These are phyloP conservation scores for Strongylocentrotus purpuratus DNA, from an alignment of 35 echinoderm and acorn worm genomes.

Conservation along the genomic window DNA sequence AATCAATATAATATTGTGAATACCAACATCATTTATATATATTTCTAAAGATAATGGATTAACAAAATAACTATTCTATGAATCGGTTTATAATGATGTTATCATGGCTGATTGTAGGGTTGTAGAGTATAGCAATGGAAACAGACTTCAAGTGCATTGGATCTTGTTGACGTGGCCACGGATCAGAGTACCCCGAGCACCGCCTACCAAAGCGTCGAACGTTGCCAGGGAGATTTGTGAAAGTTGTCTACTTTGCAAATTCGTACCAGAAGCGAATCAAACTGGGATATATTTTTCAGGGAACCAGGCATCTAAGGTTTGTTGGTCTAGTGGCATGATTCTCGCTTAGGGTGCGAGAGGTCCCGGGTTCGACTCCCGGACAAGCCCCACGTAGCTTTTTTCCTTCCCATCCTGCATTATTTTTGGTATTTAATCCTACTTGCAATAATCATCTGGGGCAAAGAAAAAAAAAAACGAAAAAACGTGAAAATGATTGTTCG, in stretches of 20 bases:
- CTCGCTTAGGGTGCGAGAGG: slow-evolving; percentile 92
- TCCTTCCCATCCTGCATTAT: neutral
- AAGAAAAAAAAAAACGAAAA: no score
- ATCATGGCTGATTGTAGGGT: neutral
- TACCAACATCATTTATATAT: no score
- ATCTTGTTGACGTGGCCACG: neutral
- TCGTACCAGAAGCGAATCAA: neutral
- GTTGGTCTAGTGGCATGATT: slow-evolving; percentile 94
- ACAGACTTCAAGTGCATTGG: neutral
- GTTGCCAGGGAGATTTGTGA: neutral
- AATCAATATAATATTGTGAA: no score
- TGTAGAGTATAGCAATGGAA: neutral
- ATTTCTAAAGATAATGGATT: neutral
- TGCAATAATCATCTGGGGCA: no score
- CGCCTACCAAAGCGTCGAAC: neutral
- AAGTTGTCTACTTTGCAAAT: neutral
- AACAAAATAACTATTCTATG: neutral
- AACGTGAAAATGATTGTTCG: no score
- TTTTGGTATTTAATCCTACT: no score
- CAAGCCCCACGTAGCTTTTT: slow-evolving; percentile 54
- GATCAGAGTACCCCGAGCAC: neutral
- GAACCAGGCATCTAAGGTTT: slow-evolving; percentile 39
- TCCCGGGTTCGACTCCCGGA: slow-evolving; percentile 86
- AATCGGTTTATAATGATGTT: neutral
- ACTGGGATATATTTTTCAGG: neutral